Conservation (phyloP, 2,797 vertebrate genomes). For the Xenentodon cancila region DNA sequence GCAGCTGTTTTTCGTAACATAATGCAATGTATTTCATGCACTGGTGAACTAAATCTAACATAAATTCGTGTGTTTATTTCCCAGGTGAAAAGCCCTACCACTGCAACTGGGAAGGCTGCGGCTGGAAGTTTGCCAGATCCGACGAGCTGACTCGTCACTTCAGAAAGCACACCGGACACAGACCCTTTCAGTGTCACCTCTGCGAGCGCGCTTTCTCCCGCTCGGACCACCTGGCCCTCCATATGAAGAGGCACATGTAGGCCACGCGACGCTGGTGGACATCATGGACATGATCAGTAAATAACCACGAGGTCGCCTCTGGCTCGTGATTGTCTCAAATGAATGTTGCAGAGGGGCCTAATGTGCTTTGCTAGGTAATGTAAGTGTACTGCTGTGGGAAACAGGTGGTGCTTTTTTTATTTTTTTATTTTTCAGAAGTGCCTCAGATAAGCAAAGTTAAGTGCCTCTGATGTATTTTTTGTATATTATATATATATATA, state of each 20-base stretch:
- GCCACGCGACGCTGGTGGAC: not conserved
- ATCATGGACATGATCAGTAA: not conserved
- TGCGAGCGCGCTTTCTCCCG: constrained; percentile 94
- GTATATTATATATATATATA: constrained; percentile 41
- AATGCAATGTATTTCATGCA: too few species aligned
- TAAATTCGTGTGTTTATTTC: not conserved
- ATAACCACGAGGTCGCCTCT: not conserved
- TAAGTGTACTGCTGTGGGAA: constrained; percentile 1
- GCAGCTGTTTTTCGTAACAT: too few species aligned
- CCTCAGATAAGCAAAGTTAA: constrained; percentile 6
- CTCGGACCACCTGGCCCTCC: constrained; percentile 92
- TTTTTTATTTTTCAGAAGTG: constrained; percentile 9
- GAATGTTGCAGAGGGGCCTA: not conserved
- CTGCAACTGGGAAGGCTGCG: constrained; percentile 95
- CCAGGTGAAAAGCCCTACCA: constrained; percentile 94
- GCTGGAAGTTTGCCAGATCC: constrained; percentile 94
- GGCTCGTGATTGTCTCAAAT: not conserved
- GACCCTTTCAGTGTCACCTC: constrained; percentile 93
- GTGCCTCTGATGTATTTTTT: constrained; percentile 54
- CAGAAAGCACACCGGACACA: constrained; percentile 92
- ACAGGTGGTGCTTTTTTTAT: not conserved
- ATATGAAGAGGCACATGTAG: constrained; percentile 97
- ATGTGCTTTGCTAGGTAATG: not conserved
- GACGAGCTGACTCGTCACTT: constrained; percentile 94
- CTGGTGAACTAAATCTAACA: too few species aligned